Evolutionary conservation across 2,797 vertebrate genomes (phyloP).

Genomic region (Rhinella marina): DNA sequence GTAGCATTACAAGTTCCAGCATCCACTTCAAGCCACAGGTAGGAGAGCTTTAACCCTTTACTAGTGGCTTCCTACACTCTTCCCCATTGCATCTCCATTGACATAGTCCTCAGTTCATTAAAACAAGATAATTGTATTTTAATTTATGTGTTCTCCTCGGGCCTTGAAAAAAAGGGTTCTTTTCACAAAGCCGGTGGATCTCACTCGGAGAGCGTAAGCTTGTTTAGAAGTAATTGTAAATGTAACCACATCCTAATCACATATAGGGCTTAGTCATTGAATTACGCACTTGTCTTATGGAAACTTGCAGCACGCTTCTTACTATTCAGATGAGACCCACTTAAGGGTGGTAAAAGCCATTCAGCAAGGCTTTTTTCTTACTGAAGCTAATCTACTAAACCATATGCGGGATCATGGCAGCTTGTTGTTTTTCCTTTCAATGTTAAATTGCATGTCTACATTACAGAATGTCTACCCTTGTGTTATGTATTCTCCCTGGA

Average conservation of each 20-base stretch:
- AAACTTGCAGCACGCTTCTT: background rate
- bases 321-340: slow-evolving; percentile 46
- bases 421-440: background rate
- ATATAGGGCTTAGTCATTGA: slow-evolving; percentile 38
- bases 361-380: slow-evolving; percentile 9
- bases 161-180: slow-evolving; percentile 28
- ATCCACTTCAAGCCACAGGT: background rate
- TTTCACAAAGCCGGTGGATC: slow-evolving; percentile 31
- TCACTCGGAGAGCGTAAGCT: slow-evolving; percentile 26
- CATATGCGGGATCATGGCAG: slow-evolving; percentile 16
- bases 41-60: background rate
- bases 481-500: background rate
- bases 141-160: slow-evolving; percentile 21
- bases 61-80: background rate
- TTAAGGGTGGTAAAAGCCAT: slow-evolving; percentile 22
- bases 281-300: slow-evolving; percentile 2
- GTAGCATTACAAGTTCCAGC: too few species aligned
- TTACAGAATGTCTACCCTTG: background rate
- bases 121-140: slow-evolving; percentile 27
- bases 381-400: slow-evolving; percentile 21
- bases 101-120: background rate
- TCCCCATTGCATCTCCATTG: background rate
- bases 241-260: slow-evolving; percentile 33
- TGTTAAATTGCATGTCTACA: slow-evolving; percentile 10
- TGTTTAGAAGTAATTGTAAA: slow-evolving; percentile 52